These are phyloP conservation scores for Laothoe populi DNA, from an alignment of 2,888 invertebrate species.

Conservation along the genomic window DNA sequence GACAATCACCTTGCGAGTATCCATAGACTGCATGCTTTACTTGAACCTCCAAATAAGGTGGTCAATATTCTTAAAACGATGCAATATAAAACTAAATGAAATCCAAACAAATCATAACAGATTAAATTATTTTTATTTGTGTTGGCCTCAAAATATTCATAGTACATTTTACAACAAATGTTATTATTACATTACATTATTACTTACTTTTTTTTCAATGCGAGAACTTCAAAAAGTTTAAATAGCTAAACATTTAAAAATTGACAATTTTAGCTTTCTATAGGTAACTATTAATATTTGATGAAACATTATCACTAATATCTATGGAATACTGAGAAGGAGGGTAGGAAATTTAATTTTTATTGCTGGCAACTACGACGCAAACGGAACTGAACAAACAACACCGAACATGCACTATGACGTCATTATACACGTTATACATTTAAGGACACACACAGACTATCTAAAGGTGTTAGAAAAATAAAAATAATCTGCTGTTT, in stretches of 20 bases:
- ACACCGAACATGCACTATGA: slow-evolving; percentile 25
- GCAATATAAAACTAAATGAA: no score
- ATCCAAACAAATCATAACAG: slow-evolving; percentile 56
- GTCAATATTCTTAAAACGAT: no score
- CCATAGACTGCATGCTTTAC: no score
- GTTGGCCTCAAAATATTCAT: slow-evolving; percentile 81
- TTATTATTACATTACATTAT: slow-evolving; percentile 61
- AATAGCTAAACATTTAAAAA: slow-evolving; percentile 79
- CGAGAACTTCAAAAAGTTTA: slow-evolving; percentile 66
- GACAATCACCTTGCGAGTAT: no score
- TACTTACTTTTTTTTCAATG: slow-evolving; percentile 65
- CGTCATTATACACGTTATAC: slow-evolving; percentile 11
- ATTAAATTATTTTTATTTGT: slow-evolving; percentile 76
- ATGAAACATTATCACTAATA: slow-evolving; percentile 26
- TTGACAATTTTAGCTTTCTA: slow-evolving; percentile 72
- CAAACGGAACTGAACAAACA: slow-evolving; percentile 29
- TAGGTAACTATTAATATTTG: slow-evolving; percentile 26
- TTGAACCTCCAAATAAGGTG: no score
- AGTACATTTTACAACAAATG: slow-evolving; percentile 81
- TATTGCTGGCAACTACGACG: slow-evolving; percentile 36
- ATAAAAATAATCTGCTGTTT: slow-evolving; percentile 56
- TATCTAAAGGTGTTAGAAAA: slow-evolving; percentile 31
- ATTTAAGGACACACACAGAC: slow-evolving; percentile 12
- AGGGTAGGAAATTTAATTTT: slow-evolving; percentile 29
- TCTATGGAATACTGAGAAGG: slow-evolving; percentile 26